phyloP scores from a whole-genome alignment of 2,113 vertebrate species.

The Gymnorhina tibicen region DNA sequence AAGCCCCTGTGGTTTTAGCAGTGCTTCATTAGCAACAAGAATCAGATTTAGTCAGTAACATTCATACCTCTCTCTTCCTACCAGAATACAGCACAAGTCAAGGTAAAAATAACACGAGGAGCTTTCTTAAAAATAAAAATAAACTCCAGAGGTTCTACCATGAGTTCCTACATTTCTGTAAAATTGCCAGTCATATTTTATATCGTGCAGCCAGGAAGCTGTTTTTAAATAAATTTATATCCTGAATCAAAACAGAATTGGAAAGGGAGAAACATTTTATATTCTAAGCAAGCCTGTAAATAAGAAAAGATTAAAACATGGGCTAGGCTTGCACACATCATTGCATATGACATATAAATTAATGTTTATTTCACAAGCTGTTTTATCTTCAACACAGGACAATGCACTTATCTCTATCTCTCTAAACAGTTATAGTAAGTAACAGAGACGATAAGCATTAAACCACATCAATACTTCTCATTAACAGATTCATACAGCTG shows the following conservation, averaged over 20 bases:
- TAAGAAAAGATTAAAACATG: constrained; percentile 15
- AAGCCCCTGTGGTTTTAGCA: not conserved
- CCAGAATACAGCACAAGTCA: not conserved
- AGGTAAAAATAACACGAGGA: not conserved
- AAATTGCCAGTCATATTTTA: not conserved
- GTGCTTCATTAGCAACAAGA: not conserved
- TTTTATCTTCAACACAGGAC: not conserved
- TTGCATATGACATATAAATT: constrained; percentile 1
- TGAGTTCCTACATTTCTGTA: not conserved
- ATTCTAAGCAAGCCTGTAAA: not conserved
- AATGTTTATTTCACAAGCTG: constrained; percentile 18
- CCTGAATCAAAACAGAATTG: constrained; percentile 1
- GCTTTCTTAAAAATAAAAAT: not conserved
- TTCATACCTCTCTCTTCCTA: not conserved
- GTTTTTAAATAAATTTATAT: not conserved
- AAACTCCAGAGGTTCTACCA: not conserved
- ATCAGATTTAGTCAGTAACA: not conserved
- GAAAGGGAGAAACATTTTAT: not conserved
- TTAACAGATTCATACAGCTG: not conserved
- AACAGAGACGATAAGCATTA: constrained; percentile 35
- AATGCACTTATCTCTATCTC: not conserved
- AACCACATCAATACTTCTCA: constrained; percentile 27
- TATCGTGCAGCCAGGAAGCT: not conserved
- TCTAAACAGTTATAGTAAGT: not conserved
- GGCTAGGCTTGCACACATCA: not conserved